Base-by-base conservation (phyloP, 1,140 invertebrate species). In the Asbolus verrucosus region DNA sequence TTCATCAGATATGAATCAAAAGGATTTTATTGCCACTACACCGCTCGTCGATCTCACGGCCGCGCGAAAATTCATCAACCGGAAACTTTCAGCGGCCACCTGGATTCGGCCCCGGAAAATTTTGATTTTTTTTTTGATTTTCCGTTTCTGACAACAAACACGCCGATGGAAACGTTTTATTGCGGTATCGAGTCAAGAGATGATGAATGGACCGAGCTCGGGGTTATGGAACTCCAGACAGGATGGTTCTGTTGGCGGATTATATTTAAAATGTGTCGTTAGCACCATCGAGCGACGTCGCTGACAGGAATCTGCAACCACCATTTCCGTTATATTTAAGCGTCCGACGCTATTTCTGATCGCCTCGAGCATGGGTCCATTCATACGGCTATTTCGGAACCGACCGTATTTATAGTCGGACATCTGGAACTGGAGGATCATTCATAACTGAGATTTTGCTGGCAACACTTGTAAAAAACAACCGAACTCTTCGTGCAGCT, bases 1-100 rank as follows among this genome's bases (percentile, higher is more conserved):
- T 54, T 54, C 21, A 54, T 54, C 46, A 54, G 46, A 54, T 54
- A 54, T 54, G 46, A 54, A 54, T 54, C 46, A 54, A 54, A 31
- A 21, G 46, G 46, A 54, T 54, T 54, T 54, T 27, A 27, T 54
- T 54, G 46, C 15, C 16, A 46, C 41, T 16, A 46, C 16, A 46
- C n/a, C n/a, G n/a, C n/a, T n/a, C n/a, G n/a, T n/a, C n/a, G n/a
- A n/a, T n/a, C n/a, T 16, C 6, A 46, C 21, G 15, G 21, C 41
- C 18, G 14, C 41, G 18, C 6, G 41, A 46, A 46, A 46, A 30
- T 46, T 41, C 9, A 19, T 46, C 16, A 19, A 41, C n/a, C n/a
- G n/a, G n/a, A n/a, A n/a, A n/a, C n/a, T n/a, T n/a, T n/a, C n/a
- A n/a, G n/a, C n/a, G n/a, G n/a, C n/a, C 41, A 19, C 41, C 41